Base-by-base conservation (phyloP, 1,140 invertebrate species). In the Delia radicum region DNA sequence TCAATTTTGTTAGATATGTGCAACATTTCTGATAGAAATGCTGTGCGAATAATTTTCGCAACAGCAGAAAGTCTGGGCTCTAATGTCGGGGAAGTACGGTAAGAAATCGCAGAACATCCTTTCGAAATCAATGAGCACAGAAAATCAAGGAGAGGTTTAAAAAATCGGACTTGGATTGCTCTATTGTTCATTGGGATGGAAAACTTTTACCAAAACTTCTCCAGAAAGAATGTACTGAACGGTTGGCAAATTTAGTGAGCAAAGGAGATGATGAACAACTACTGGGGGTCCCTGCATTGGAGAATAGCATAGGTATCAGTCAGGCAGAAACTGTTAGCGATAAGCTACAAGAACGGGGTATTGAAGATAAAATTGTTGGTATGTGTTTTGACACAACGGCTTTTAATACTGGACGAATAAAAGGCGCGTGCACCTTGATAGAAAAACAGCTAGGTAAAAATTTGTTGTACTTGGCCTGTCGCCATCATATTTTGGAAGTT, bases 401-500 rank as follows among this genome's bases (percentile, higher is more conserved):
- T n/a, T n/a, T n/a, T n/a, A n/a, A n/a, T n/a, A n/a, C n/a, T n/a
- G n/a, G n/a, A n/a, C n/a, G n/a, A n/a, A n/a, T n/a, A n/a, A n/a
- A n/a, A n/a, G n/a, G n/a, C n/a, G 28, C 69, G 12, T 31, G 29
- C 15, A 72, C 69, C 28, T 72, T 33, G 28, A 15, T 31, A 24
- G 69, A 72, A 72, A 72, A 72, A 33, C 69, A 72, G 28, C 15
- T 72, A 8, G 69, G 69, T 72, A 29, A 29, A 72, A 72, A 33
- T 72, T 33, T 72, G 69, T 72, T 29, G 69, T 42, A 72, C 69
- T 72, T 72, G 29, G 29, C 69, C 69, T 42, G 69, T 33, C 69
- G 28, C 69, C 31, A 33, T 33, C 31, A 33, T 10, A 33, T 33
- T 33, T 61, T 24, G 21, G 48, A 61, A 61, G 48, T 61, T 24